Base-by-base conservation (phyloP, 2,797 vertebrate species). In the Picus viridis region DNA sequence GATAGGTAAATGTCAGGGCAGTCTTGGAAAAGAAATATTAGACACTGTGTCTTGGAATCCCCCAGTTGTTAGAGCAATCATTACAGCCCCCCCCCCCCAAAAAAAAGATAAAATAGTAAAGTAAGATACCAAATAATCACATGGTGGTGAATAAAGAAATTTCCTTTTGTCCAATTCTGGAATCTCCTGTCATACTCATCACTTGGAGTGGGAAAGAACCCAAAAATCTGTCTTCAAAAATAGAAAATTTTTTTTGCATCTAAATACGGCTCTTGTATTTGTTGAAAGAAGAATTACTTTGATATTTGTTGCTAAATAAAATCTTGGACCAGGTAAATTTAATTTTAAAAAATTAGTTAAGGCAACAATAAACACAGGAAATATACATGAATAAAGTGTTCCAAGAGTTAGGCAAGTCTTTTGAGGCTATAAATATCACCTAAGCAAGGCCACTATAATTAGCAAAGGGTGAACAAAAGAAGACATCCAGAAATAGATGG, bases 391-490 rank as follows among this genome's bases (percentile, higher is more conserved):
- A 98, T 99, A 98, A 98, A 98, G 97, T 97, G 98, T 98, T 98
- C 97, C 97, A 96, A 96, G 97, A 97, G 95, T 94, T 97, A 92
- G 95, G 92, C 94, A 87, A 96, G 91, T 95, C 96, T 97, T 98
- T 97, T 97, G 97, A 98, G 96, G 89, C 98, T 99, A 99, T 98
- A 98, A 99, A 99, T 99, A 98, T 93, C 95, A 96, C 94, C 96
- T 96, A 96, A 97, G 97, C 94, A 96, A 96, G 61, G 94, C 85
- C 94, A 88, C 99, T 99, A 99, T 99, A 99, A 98, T 99, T 99
- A 99, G 98, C 98, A 86, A 97, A 69, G 96, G 96, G 98, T 97
- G 98, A 98, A 99, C 98, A 98, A 98, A 99, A 98, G 98, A 98
- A 98, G 96, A 91, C 95, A 92, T 97, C 97, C 97, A 97, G 96